Percentiles rank a stretch among this genome's conserved stretches.
phyloP scores from a whole-genome alignment of 2,888 invertebrate genomes.

The Lasiommata megera region DNA sequence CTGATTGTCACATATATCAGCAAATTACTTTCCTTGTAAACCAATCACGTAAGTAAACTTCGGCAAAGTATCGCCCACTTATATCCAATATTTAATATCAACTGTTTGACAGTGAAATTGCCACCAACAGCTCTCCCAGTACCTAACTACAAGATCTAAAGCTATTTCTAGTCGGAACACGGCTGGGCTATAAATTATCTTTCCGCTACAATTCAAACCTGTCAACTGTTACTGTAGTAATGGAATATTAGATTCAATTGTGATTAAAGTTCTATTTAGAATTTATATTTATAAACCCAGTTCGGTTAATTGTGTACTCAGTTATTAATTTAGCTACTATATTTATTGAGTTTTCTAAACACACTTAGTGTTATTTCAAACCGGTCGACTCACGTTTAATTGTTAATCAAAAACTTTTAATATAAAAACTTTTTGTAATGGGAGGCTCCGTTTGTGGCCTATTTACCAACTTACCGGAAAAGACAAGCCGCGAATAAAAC shows the following conservation, averaged over 20 bases:
- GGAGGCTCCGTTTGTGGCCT: no score
- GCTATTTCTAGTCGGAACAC: constrained; percentile 29
- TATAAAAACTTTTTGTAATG: no score
- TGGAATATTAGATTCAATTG: constrained; percentile 43
- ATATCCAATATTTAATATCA: not conserved
- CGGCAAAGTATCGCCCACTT: no score
- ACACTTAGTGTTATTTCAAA: no score
- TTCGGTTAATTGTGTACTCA: not conserved
- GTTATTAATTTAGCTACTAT: not conserved
- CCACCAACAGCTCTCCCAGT: not conserved
- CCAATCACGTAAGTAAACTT: no score
- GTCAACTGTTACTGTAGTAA: constrained; percentile 38
- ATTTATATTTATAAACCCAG: constrained; percentile 18
- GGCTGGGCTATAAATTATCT: constrained; percentile 32
- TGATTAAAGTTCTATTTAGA: constrained; percentile 24
- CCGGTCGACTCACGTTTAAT: no score
- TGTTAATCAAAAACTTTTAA: no score
- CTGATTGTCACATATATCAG: no score
- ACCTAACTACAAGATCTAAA: not conserved
- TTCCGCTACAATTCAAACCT: constrained; percentile 23
- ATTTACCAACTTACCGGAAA: no score
- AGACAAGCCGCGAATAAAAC: no score
- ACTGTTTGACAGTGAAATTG: not conserved
- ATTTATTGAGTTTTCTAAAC: not conserved
- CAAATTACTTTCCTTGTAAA: no score